Evolutionary conservation across 2,797 vertebrate genomes (phyloP).

Genomic region (Squalus acanthias): DNA sequence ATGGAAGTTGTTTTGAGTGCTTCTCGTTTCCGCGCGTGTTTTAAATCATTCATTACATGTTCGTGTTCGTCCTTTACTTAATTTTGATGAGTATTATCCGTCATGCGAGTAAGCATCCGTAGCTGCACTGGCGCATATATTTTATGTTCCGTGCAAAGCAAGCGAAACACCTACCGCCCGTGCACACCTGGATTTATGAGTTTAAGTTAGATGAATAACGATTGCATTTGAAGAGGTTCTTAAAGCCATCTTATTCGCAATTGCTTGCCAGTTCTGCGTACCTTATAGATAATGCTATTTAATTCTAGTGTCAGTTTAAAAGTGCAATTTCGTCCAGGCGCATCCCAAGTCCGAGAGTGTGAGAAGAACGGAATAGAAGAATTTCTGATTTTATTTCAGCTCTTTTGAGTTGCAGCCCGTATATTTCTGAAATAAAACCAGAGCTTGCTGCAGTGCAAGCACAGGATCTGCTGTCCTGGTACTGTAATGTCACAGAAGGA

Average conservation of each 20-base stretch:
- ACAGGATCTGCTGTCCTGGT: not conserved
- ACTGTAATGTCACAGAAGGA: not conserved
- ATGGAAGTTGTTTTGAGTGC: conserved; percentile 55
- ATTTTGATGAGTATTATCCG: not conserved
- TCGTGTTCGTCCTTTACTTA: conserved; percentile 37
- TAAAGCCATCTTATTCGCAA: not conserved
- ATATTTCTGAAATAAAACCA: not conserved
- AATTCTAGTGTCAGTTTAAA: not conserved
- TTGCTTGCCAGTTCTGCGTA: not conserved
- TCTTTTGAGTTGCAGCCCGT: not conserved
- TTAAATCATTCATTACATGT: conserved; percentile 58
- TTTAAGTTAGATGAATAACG: not conserved
- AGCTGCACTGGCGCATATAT: not conserved
- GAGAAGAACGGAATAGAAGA: not conserved
- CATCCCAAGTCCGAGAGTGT: not conserved
- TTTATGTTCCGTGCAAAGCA: not conserved
- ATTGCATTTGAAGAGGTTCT: not conserved
- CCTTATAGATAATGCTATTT: not conserved
- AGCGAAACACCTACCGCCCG: not conserved
- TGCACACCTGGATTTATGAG: not conserved
- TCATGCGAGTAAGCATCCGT: not conserved
- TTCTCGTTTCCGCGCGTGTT: conserved; percentile 45
- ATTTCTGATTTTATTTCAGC: conserved; percentile 5
- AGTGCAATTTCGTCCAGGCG: not conserved
- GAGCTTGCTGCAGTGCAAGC: not conserved